Percentiles rank a stretch among this genome's conserved stretches.
Conservation (phyloP, 2,113 vertebrate genomes). For the Ondatra zibethicus region DNA sequence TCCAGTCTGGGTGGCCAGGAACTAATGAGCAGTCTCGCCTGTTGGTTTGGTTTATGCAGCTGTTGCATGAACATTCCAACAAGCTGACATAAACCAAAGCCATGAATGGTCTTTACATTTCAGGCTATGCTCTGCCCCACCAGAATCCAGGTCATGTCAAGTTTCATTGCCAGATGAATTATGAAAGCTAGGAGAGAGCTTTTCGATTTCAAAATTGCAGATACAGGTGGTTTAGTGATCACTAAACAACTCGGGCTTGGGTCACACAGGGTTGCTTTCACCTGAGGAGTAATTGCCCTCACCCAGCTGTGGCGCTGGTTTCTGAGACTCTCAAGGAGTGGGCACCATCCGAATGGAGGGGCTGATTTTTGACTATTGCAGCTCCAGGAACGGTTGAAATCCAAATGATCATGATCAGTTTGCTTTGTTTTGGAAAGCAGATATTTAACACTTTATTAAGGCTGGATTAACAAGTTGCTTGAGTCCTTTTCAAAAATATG, state of each 20-base stretch:
- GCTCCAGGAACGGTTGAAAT: not conserved
- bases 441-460: not conserved
- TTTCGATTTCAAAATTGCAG: constrained; percentile 21
- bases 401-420: not conserved
- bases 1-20: too few species aligned
- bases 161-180: constrained; percentile 6
- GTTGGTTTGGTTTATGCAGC: not conserved
- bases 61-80: not conserved
- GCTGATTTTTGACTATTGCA: not conserved
- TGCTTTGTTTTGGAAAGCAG: not conserved
- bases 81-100: not conserved
- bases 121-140: not conserved
- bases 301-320: not conserved
- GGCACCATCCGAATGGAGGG: not conserved
- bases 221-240: too few species aligned
- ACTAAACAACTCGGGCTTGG: not conserved
- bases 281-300: not conserved
- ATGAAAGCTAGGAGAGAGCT: not conserved
- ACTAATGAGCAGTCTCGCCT: too few species aligned
- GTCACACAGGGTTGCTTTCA: not conserved
- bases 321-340: not conserved
- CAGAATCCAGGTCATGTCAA: constrained; percentile 21
- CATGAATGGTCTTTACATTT: not conserved
- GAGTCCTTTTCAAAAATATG: not conserved
- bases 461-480: not conserved